These are phyloP conservation scores for Acrocephalus scirpaceus DNA, from an alignment of 2,797 vertebrate genomes.

Conservation along the genomic window DNA sequence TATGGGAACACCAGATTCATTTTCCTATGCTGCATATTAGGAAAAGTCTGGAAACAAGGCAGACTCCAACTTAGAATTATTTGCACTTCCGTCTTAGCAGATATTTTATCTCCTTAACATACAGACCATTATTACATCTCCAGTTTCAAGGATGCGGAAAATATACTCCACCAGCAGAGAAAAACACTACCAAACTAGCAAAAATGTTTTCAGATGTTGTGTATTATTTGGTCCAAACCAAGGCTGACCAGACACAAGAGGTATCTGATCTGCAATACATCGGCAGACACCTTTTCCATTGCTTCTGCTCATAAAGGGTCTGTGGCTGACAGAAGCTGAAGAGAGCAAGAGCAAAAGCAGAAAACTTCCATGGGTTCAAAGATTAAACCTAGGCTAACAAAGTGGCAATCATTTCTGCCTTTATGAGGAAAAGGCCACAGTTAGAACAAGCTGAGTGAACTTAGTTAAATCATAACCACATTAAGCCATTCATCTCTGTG, in stretches of 20 bases:
- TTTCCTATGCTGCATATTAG: neutral
- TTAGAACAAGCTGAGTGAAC: neutral
- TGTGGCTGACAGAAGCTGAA: neutral
- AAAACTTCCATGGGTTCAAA: neutral
- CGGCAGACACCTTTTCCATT: neutral
- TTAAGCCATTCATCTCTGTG: neutral
- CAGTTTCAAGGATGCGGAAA: neutral
- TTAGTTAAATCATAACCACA: constrained; percentile 27
- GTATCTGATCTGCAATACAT: accelerated
- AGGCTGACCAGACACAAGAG: neutral
- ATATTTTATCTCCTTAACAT: neutral
- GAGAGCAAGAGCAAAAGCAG: neutral
- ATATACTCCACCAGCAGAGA: neutral
- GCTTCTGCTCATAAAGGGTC: neutral
- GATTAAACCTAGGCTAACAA: neutral
- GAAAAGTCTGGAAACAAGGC: neutral
- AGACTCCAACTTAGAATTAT: neutral
- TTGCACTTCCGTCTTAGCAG: neutral
- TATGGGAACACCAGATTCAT: accelerated
- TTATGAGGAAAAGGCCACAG: neutral
- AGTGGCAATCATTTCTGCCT: neutral
- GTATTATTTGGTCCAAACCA: neutral
- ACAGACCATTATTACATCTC: neutral
- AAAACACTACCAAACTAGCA: neutral
- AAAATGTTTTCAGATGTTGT: neutral